Base-by-base conservation (phyloP, 2,113 vertebrate genomes). In the Malurus alboscapulatus region DNA sequence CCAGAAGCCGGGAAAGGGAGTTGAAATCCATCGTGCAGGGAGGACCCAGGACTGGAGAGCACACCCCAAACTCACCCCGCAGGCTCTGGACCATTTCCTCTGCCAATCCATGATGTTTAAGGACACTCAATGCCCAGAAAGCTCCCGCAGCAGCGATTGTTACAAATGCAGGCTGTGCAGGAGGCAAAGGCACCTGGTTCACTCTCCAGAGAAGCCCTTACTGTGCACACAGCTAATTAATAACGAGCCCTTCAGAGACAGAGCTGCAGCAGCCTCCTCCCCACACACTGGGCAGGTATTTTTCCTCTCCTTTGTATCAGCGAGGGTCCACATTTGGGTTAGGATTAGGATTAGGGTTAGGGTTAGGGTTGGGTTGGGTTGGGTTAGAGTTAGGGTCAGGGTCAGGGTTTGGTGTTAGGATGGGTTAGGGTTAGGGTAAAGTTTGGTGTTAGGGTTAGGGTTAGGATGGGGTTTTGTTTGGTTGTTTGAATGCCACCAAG, bases 151-250 rank as follows among this genome's bases (percentile, higher is more conserved):
- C 47, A 14, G n/a, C 9, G 14, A 27, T 17, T 14, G 40, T 17
- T 24, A 40, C 11, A 9, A 19, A 17, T 1, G 30, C 4, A 15
- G 44, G 45, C 2, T 51, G 77, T 3, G 3, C 36, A 73, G 61
- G 59, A 82, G 20, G n/a, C 26, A 9, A 6, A 50, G 36, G 47
- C 78, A 53, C 61, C 90, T 78, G 53, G 8, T 36, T 58, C 79
- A 11, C 68, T 29, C 92, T 80, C 59, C 48, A 7, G 50, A 65
- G 73, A 18, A 69, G 66, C 83, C 22, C 66, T 81, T 47, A 26
- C 2, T 66, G 67, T 51, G 58, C 88, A 62, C 90, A 21, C 44
- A 59, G 68, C 88, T 92, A 92, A 92, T 92, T 90, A 91, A 79
- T 82, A 75, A 47, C 2, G 4, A 89, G 58, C 67, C 90, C 83